phyloP scores from a whole-genome alignment of 2,797 vertebrate species.

The Masticophis lateralis region DNA sequence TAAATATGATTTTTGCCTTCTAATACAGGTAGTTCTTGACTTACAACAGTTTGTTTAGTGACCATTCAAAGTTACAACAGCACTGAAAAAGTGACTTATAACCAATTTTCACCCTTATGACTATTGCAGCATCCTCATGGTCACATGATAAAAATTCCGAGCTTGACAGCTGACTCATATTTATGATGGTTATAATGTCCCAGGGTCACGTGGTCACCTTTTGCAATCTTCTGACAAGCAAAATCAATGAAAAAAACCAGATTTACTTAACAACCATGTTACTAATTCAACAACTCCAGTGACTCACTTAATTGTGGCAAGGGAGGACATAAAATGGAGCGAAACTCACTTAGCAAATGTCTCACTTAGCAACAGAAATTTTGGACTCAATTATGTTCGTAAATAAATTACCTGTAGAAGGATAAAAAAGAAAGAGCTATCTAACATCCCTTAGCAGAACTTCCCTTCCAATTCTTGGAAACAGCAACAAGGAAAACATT shows the following conservation, averaged over 20 bases:
- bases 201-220: too few species aligned
- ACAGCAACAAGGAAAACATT: background rate
- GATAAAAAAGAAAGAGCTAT: background rate
- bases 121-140: too few species aligned
- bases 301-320: background rate
- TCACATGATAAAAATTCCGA: too few species aligned
- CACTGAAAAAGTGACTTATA: too few species aligned
- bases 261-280: background rate
- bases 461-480: background rate
- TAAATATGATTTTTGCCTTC: background rate
- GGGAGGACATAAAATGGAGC: background rate
- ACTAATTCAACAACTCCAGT: background rate
- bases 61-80: too few species aligned
- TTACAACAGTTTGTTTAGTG: too few species aligned
- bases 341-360: background rate
- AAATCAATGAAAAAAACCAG: background rate
- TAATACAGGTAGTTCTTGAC: background rate
- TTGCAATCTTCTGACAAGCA: too few species aligned
- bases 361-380: background rate
- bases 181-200: too few species aligned
- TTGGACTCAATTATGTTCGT: background rate
- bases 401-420: background rate
- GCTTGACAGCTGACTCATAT: too few species aligned
- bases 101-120: too few species aligned
- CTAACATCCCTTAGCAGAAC: background rate